Evolutionary conservation across 2,888 invertebrate genomes (phyloP).

Genomic region (Aporophyla lueneburgensis): DNA sequence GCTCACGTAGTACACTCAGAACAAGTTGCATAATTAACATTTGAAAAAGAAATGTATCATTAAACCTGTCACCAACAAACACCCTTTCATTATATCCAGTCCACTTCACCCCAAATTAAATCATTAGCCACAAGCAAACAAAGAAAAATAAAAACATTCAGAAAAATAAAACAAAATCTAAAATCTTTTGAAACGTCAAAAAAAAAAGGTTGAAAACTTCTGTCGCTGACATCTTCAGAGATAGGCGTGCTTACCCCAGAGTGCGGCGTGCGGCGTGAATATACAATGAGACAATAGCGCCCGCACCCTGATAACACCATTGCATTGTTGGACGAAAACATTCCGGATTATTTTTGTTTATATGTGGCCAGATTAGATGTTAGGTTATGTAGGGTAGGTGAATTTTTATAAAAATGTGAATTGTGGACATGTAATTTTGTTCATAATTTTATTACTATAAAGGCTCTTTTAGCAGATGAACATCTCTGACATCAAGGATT

Average conservation of each 20-base stretch:
- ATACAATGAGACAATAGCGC: slow-evolving; percentile 66
- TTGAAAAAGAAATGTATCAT: slow-evolving; percentile 25
- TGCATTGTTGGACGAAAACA: slow-evolving; percentile 61
- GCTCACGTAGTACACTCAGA: no score
- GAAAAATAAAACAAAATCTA: slow-evolving; percentile 27
- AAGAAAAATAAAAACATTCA: slow-evolving; percentile 42
- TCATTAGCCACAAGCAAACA: slow-evolving; percentile 59
- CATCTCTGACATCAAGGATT: no score
- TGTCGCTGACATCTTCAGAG: slow-evolving; percentile 65
- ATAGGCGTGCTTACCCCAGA: slow-evolving; percentile 63
- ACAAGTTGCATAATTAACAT: slow-evolving; percentile 8
- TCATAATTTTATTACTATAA: neutral
- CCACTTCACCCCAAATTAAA: slow-evolving; percentile 40
- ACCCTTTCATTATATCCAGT: slow-evolving; percentile 40
- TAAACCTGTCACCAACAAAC: slow-evolving; percentile 41
- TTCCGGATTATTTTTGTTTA: slow-evolving; percentile 56
- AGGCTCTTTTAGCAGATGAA: no score
- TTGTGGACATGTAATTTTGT: neutral
- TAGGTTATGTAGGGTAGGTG: slow-evolving; percentile 7
- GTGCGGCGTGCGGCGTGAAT: slow-evolving; percentile 60
- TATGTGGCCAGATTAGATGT: slow-evolving; percentile 53
- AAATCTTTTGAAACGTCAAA: slow-evolving; percentile 63
- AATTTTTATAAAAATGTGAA: slow-evolving; percentile 4
- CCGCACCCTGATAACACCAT: slow-evolving; percentile 65
- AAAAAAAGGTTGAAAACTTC: slow-evolving; percentile 58